Conservation (phyloP, 35 echinoderm and acorn worm species). For the Lytechinus pictus region DNA sequence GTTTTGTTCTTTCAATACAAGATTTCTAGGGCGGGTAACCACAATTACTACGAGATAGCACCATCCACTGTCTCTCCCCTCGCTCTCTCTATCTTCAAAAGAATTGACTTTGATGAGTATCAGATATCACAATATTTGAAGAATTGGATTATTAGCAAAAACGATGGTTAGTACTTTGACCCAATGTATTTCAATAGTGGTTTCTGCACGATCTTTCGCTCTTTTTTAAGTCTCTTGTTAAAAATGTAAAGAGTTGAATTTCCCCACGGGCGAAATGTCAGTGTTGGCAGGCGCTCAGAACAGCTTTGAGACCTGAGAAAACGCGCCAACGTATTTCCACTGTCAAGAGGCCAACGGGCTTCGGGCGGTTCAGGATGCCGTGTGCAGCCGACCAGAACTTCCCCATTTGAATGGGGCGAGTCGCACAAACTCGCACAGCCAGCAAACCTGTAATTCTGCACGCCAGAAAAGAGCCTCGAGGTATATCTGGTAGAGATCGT, state of each 20-base stretch:
- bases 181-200: not conserved
- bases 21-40: not conserved
- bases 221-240: conserved; percentile 14
- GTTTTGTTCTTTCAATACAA: conserved; percentile 6
- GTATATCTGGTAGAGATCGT: not conserved
- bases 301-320: conserved; percentile 1
- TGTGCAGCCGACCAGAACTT: not conserved
- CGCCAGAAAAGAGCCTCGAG: not conserved
- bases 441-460: not conserved
- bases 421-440: not conserved
- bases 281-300: not conserved
- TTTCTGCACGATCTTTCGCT: conserved; percentile 34
- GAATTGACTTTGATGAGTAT: not conserved
- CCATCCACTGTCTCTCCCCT: not conserved
- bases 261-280: conserved; percentile 29
- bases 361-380: not conserved
- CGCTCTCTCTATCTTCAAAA: not conserved
- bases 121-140: conserved; percentile 20
- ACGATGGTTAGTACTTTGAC: conserved; percentile 37
- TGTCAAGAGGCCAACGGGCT: not conserved
- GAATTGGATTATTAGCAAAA: conserved; percentile 5
- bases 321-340: not conserved
- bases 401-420: not conserved
- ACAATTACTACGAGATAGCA: not conserved
- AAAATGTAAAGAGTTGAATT: conserved; percentile 28